Conservation (phyloP, 2,888 invertebrate genomes). For the Polylopha cassiicola region DNA sequence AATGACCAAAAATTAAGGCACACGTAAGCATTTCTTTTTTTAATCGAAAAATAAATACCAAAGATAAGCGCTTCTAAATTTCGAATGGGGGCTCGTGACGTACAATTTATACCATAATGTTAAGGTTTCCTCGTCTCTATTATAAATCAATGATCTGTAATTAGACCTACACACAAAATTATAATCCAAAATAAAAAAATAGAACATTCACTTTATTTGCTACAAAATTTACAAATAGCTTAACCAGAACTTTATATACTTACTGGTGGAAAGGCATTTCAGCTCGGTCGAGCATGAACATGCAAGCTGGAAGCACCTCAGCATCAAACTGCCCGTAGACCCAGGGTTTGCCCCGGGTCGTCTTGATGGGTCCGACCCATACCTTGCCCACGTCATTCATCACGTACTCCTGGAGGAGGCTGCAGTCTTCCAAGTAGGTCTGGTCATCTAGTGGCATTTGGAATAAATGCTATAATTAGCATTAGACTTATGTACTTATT, state of each 20-base stretch:
- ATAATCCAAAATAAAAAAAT: too few species aligned
- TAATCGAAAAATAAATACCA: too few species aligned
- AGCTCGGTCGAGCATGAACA: conserved; percentile 83
- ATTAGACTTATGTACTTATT: not conserved
- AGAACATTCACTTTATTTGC: too few species aligned
- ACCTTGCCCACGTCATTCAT: conserved; percentile 90
- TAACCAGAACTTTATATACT: conserved; percentile 36
- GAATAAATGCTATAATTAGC: conserved; percentile 1
- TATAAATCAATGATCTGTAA: too few species aligned
- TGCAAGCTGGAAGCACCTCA: conserved; percentile 81
- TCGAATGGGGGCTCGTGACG: too few species aligned
- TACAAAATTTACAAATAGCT: too few species aligned
- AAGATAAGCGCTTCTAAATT: too few species aligned
- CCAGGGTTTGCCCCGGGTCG: conserved; percentile 88
- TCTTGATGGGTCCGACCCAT: conserved; percentile 86
- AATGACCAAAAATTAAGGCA: too few species aligned
- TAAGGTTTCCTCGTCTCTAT: too few species aligned
- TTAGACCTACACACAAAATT: too few species aligned
- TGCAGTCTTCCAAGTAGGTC: conserved; percentile 84
- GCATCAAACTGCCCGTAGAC: conserved; percentile 89
- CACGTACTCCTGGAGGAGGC: conserved; percentile 85
- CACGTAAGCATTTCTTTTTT: too few species aligned
- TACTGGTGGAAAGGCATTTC: conserved; percentile 76
- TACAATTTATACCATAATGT: too few species aligned
- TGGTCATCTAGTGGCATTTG: conserved; percentile 84